Conservation (phyloP, 2,113 vertebrate species). For the Shinisaurus crocodilurus region DNA sequence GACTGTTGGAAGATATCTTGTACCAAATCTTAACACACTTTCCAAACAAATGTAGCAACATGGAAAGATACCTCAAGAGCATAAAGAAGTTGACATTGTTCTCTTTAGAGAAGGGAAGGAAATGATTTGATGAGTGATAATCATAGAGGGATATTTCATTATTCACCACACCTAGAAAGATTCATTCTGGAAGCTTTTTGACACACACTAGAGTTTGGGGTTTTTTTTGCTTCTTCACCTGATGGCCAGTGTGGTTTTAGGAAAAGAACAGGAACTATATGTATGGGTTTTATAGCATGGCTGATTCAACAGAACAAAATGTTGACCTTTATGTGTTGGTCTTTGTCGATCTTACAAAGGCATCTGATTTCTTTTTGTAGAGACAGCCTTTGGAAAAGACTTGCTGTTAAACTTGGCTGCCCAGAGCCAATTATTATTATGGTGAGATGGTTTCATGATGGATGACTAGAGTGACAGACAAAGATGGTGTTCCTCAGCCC, state of each 20-base stretch:
- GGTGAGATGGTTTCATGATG: not conserved
- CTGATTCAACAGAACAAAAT: not conserved
- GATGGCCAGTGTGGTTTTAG: not conserved
- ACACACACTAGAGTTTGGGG: not conserved
- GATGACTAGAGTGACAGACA: not conserved
- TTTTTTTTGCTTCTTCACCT: not conserved
- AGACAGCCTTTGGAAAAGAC: not conserved
- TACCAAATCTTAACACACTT: not conserved
- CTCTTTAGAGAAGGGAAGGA: not conserved
- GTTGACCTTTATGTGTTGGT: not conserved
- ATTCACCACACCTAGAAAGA: not conserved
- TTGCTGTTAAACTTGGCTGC: not conserved
- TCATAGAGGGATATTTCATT: not conserved
- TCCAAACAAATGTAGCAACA: not conserved
- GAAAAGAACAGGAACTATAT: not conserved
- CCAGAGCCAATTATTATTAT: not conserved
- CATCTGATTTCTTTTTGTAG: not conserved
- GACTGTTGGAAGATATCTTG: not conserved
- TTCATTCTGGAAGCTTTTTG: not conserved
- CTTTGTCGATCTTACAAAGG: conserved; percentile 5
- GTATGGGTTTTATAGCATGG: not conserved
- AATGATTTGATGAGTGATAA: not conserved
- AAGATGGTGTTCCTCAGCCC: not conserved
- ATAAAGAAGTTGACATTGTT: not conserved
- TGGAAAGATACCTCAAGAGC: not conserved